Base-by-base conservation (phyloP, 1,140 invertebrate genomes). In the Prorops nasuta region DNA sequence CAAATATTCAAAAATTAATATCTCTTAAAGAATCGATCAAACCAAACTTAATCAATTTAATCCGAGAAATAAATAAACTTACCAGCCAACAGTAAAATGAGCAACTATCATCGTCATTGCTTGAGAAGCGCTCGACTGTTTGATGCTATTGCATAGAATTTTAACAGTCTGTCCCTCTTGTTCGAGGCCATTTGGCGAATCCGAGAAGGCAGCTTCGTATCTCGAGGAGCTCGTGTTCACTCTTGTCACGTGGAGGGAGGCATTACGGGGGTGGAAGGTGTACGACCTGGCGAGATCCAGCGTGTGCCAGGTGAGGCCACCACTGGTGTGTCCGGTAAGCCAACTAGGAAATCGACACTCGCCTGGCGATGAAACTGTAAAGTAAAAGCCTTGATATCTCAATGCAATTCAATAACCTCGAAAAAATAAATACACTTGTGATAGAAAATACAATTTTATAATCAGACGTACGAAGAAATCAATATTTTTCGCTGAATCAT, bases 21-120 rank as follows among this genome's bases (percentile, higher is more conserved):
- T 28, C 24, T 4, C 4, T 6, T 6, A 28, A 6, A 6, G 24
- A 28, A 28, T 28, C 24, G 24, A 28, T 28, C n/a, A n/a, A n/a
- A n/a, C n/a, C n/a, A n/a, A n/a, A n/a, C n/a, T n/a, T n/a, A n/a
- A n/a, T n/a, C n/a, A n/a, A n/a, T n/a, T n/a, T n/a, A n/a, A n/a
- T n/a, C n/a, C n/a, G n/a, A n/a, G n/a, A n/a, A n/a, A n/a, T n/a
- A n/a, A n/a, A n/a, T n/a, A 28, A 6, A 54, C 79, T 83, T 63
- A 89, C 87, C 88, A 90, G 76, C 86, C 88, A n/a, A 82, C 80
- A 0, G 87, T 89, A 53, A 87, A 83, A 62, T 90, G 88, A 0
- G 87, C 86, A 1, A 89, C 83, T 18, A 88, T 76, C 58, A 81
- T 83, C 14, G 81, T 82, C 49, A 82, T 76, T n/a, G 82, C 81